phyloP scores from a whole-genome alignment of 2,797 vertebrate species.

The Cryptoprocta ferox region DNA sequence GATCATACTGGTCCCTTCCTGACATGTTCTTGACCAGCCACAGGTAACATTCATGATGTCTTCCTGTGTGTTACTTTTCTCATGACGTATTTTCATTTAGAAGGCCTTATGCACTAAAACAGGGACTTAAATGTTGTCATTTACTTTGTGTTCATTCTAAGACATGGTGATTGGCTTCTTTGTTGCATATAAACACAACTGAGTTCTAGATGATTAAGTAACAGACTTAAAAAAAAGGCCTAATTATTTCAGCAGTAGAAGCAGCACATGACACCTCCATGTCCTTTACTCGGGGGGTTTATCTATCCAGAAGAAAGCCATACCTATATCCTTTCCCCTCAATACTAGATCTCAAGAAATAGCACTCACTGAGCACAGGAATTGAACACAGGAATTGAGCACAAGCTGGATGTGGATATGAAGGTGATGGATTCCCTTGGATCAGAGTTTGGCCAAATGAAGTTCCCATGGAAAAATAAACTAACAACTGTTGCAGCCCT shows the following conservation, averaged over 20 bases:
- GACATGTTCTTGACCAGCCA: background rate
- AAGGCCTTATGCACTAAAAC: background rate
- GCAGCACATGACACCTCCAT: background rate
- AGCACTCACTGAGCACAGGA: background rate
- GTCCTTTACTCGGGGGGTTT: background rate
- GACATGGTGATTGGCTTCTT: background rate
- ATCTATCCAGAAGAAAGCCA: background rate
- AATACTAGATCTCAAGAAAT: background rate
- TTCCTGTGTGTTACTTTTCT: background rate
- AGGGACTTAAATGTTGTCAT: background rate
- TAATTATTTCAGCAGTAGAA: background rate
- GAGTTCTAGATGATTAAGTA: background rate
- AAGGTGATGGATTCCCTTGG: background rate
- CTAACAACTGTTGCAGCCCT: background rate
- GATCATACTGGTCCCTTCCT: background rate
- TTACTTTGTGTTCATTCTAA: background rate
- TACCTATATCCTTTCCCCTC: background rate
- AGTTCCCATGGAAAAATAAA: background rate
- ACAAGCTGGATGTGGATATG: background rate
- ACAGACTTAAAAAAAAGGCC: background rate
- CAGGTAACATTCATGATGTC: background rate
- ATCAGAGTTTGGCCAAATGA: background rate
- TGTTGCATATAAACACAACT: background rate
- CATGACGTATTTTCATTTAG: background rate
- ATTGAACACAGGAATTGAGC: no score